Evolutionary conservation across 2,113 vertebrate genomes (phyloP), one percentile per base, ranked within the genome.

Genomic region (Oenanthe melanoleuca): DNA sequence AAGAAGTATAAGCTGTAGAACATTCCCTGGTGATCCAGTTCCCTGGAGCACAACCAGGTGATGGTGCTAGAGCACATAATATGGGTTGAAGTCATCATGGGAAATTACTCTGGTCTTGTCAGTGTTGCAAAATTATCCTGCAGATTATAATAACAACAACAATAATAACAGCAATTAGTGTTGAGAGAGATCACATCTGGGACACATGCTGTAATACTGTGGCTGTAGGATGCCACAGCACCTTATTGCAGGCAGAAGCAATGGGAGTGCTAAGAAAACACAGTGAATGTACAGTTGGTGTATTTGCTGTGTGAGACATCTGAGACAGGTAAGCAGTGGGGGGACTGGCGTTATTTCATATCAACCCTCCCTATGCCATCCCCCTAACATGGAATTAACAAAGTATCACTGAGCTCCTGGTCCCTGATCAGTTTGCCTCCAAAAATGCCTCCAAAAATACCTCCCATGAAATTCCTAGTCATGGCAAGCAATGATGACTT

Each of bases 321-420:
- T 47, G 59, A 66, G 11, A 25, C 1, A 3, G n/a, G 22, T 71
- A 73, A 89, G 29, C 47, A 37, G 9, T 13, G 25, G 1, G 7
- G 7, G 5, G 12, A 2, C 22, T 71, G 64, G 25, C 0, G 0
- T 34, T 81, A 14, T 49, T 89, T 70, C 44, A 63, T 5, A 2
- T 22, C 33, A 69, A 5, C 6, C 3, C 45, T 85, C 28, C 34
- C 34, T 37, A 37, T 37, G 34, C 34, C 34, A 37, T 37, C 34
- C 16, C 6, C 24, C 23, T 64, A 49, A n/a, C 8, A 14, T 45
- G 56, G 40, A 89, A 60, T 20, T 49, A 64, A 77, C 23, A 57
- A 95, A 92, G 15, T 57, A 50, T 14, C 28, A 37, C 56, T 3
- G 6, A 53, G 21, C 29, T 38, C 24, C 53, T 12, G 5, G 16